Base-by-base conservation (phyloP, 1,140 invertebrate species). In the Goniozus legneri region DNA sequence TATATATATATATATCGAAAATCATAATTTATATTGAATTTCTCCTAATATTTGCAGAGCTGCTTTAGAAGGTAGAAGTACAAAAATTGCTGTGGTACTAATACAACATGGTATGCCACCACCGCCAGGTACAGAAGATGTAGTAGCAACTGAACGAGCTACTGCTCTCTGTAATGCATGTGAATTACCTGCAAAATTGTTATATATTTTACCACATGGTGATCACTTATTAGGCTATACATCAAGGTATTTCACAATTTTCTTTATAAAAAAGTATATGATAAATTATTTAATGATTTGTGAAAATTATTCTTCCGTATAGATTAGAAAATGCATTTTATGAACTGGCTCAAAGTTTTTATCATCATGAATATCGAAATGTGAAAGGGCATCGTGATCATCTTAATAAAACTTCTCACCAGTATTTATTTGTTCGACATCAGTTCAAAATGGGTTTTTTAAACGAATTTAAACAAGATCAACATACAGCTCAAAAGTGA, bases 371-470 rank as follows among this genome's bases (percentile, higher is more conserved):
- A 76, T 85, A 90, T n/a, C 85, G 88, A 62, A 82, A 84, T 42
- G 85, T 98, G 4, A 92, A 94, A 71, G 83, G 82, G 30, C 92
- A 97, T 71, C 80, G 87, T 54, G 94, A 97, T 66, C 88, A 93
- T 61, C 78, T 97, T 8, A 95, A 94, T 60, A 95, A 93, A 77
- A 92, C 86, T 8, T 88, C 86, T 12, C 94, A 97, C 76, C 89
- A 92, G 64, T 88, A 90, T 57, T 77, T 98, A 14, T 93, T 92
- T 80, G 92, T 98, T 3, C 77, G 96, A 16, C 95, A 98, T 79
- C 91, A 96, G 60, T 98, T 97, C 65, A 99, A 99, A 79, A 86
- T 97, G 65, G 97, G 87, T n/a, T 97, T 96, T 77, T 84, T 95
- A 32, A 91, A 91, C 74, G 96, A 99, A 77, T 71, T 98, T 35